These are phyloP conservation scores for Pangasius larnaudii DNA, from an alignment of 2,797 vertebrate species.

Conservation along the genomic window DNA sequence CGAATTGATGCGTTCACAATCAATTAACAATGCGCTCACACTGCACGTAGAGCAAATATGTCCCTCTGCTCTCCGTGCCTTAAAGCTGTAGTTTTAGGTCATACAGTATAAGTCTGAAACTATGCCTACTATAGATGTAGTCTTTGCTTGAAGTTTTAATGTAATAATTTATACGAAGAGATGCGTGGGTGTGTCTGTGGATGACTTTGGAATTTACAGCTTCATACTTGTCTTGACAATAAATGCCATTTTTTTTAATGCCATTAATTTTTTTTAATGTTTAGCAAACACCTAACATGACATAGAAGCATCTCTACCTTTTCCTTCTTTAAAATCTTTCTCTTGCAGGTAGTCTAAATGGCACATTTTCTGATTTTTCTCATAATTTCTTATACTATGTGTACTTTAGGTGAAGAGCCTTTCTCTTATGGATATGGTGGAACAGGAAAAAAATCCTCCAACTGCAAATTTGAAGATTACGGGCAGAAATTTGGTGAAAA, in stretches of 20 bases:
- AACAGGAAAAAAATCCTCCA: slow-evolving; percentile 89
- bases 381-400: background rate
- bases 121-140: too few species aligned
- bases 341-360: background rate
- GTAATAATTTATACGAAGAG: too few species aligned
- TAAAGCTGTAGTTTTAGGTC: too few species aligned
- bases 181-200: background rate
- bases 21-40: too few species aligned
- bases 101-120: too few species aligned
- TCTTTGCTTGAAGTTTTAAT: background rate
- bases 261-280: background rate
- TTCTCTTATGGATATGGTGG: slow-evolving; percentile 93
- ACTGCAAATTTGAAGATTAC: slow-evolving; percentile 89
- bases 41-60: too few species aligned
- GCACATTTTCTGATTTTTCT: background rate
- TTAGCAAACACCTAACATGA: background rate
- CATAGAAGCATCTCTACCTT: background rate
- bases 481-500: slow-evolving; percentile 90
- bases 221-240: background rate
- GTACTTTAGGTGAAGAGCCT: slow-evolving; percentile 82
- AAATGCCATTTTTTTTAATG: background rate
- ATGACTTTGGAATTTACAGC: background rate
- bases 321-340: background rate
- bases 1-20: too few species aligned
- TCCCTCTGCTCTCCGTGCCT: too few species aligned